Base-by-base conservation (phyloP, 2,888 invertebrate genomes). In the Cerceris rybyensis region DNA sequence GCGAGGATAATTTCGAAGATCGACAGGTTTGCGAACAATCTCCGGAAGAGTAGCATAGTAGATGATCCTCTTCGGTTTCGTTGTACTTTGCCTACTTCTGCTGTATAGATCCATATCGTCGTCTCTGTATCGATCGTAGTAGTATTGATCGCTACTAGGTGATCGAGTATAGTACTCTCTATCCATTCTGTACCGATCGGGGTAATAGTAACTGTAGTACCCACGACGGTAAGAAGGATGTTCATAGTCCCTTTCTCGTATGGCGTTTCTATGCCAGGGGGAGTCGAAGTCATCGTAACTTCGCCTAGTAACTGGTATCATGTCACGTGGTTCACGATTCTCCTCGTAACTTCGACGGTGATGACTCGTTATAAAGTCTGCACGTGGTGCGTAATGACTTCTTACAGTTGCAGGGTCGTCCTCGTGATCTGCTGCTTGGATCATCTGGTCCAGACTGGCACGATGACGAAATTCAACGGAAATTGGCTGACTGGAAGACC, bases 1-100 rank as follows among this genome's bases (percentile, higher is more conserved):
- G 13, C 89, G 81, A 0, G 85, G 88, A 60, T 90, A 89, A 49
- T 86, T 90, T 8, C 91, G 85, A 0, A 91, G 75, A 16, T 92
- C 92, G 1, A 91, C 89, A 0, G 93, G 92, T 71, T 92, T 91
- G 2, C 93, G 81, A 1, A 92, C 88, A n/a, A 93, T 80, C 68
- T 93, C 93, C 11, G 93, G 93, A 8, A 93, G 78, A 0, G 92
- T 92, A 0, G 93, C 93, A 67, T 93, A 93, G 68, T 93, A 93
- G 28, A 93, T 92, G 57, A 93, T 92, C 70, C 93, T 83, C 70
- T 90, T 91, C 0, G 91, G 91, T 70, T 90, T 92, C 0, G 88
- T 86, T 1, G 87, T 78, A 28, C 28, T 28, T 0, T 88, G 83
- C 66, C 89, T 86, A 52, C 81, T 84, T 65, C 91, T 87, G 0